Evolutionary conservation across 2,797 vertebrate genomes (phyloP).

Genomic region (Chromis chromis): DNA sequence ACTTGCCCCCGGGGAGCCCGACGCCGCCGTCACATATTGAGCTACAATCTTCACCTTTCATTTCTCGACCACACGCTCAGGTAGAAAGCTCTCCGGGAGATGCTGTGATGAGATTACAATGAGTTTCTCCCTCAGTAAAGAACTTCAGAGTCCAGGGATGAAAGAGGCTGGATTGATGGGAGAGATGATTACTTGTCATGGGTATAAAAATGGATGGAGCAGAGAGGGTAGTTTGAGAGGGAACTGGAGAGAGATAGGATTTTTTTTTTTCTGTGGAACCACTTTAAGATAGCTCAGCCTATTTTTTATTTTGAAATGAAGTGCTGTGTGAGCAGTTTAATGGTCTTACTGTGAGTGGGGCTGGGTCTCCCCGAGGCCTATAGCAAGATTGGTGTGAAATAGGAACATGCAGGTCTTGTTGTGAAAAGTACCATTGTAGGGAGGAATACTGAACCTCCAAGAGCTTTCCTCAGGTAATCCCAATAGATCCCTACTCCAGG

Average conservation of each 20-base stretch:
- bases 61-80: conserved; percentile 77
- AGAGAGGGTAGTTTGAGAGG: conserved; percentile 69
- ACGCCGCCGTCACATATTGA: conserved; percentile 65
- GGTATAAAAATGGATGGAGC: conserved; percentile 82
- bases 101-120: conserved; percentile 82
- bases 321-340: conserved; percentile 82
- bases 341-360: conserved; percentile 73
- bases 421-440: conserved; percentile 62
- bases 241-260: conserved; percentile 74
- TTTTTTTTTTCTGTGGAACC: conserved; percentile 67
- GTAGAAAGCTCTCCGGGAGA: conserved; percentile 80
- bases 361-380: conserved; percentile 69
- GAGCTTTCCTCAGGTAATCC: conserved; percentile 73
- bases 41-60: conserved; percentile 81
- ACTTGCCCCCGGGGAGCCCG: conserved; percentile 66
- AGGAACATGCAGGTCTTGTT: conserved; percentile 71
- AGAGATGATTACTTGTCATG: conserved; percentile 85
- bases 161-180: conserved; percentile 82
- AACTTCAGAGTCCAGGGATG: conserved; percentile 81
- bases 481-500: conserved; percentile 67
- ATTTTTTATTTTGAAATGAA: conserved; percentile 80
- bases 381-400: conserved; percentile 78
- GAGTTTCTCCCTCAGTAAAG: conserved; percentile 78
- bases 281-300: conserved; percentile 78
- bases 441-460: conserved; percentile 62